Conservation (phyloP, 1,140 invertebrate species). For the Tetragnatha versicolor region DNA sequence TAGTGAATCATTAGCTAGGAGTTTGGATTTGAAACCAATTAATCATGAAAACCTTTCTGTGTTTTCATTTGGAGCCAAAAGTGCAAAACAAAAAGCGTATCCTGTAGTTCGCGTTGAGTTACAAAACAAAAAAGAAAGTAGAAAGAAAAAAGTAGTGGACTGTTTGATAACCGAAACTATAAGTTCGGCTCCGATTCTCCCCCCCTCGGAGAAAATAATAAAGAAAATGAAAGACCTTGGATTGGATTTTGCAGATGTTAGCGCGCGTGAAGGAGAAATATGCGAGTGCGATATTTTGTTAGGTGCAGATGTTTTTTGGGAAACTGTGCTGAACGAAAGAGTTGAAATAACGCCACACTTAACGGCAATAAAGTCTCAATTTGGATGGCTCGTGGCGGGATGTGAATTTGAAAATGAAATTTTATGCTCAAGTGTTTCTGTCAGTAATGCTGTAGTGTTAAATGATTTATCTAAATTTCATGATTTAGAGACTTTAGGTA, state of each 20-base stretch:
- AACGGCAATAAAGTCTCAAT: background rate
- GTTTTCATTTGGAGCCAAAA: background rate
- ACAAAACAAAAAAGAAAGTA: background rate
- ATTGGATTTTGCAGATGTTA: background rate
- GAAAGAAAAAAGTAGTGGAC: too few relatives aligned
- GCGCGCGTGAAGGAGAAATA: background rate
- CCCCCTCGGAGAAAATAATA: background rate
- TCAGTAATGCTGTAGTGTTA: background rate
- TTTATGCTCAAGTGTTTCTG: background rate
- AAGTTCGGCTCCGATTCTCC: background rate
- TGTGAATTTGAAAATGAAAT: background rate
- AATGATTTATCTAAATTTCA: conserved; percentile 1
- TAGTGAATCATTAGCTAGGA: background rate
- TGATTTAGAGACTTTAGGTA: background rate
- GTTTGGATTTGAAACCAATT: background rate
- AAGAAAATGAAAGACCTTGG: background rate
- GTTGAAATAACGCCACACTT: background rate
- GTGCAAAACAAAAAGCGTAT: background rate
- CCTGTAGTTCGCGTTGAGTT: background rate
- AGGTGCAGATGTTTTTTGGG: background rate
- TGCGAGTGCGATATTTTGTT: background rate
- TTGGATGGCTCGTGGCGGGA: background rate
- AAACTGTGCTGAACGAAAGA: background rate
- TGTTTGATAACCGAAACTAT: background rate
- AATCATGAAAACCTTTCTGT: background rate